A percentile compares a stretch with the other conserved stretches of the same genome.
These are phyloP conservation scores for Potamilus streckersoni DNA, from an alignment of 1,140 invertebrate species.

Conservation along the genomic window DNA sequence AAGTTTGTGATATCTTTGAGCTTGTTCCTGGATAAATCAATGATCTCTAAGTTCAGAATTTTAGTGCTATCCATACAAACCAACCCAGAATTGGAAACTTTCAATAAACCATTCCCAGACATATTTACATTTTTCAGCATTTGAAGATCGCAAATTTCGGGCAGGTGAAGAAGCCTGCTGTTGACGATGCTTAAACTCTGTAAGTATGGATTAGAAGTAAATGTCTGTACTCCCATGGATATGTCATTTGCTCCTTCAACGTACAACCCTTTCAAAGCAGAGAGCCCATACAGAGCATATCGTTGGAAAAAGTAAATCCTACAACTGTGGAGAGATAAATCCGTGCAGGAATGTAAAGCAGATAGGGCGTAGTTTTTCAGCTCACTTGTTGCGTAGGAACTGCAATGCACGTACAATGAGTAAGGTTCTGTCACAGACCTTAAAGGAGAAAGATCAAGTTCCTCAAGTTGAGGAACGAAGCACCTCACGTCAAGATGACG, in stretches of 20 bases:
- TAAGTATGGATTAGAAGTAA: conserved; percentile 2
- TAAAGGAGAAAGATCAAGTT: conserved; percentile 8
- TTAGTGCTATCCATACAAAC: not conserved
- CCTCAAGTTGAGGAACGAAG: conserved; percentile 17
- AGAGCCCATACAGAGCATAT: conserved; percentile 9
- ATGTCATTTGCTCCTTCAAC: conserved; percentile 17
- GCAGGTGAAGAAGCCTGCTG: conserved; percentile 13
- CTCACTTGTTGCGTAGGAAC: conserved; percentile 6
- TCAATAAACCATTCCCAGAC: conserved; percentile 15
- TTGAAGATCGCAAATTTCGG: conserved; percentile 10
- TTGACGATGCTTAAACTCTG: conserved; percentile 12
- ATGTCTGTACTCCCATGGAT: conserved; percentile 11
- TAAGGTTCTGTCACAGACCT: conserved; percentile 5
- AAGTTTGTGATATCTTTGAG: conserved; percentile 16
- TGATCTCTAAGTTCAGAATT: not conserved
- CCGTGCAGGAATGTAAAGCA: not conserved
- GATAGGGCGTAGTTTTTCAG: conserved; percentile 7
- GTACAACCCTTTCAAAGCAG: not conserved
- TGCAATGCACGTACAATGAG: conserved; percentile 6
- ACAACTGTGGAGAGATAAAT: conserved; percentile 10
- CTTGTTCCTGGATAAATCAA: conserved; percentile 23
- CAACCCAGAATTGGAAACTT: conserved; percentile 13
- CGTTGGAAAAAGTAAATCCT: conserved; percentile 16
- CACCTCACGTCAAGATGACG: conserved; percentile 5
- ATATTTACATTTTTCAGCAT: conserved; percentile 15